Evolutionary conservation across 2,797 vertebrate species (phyloP).

Genomic region (Pseudochirops cupreus): DNA sequence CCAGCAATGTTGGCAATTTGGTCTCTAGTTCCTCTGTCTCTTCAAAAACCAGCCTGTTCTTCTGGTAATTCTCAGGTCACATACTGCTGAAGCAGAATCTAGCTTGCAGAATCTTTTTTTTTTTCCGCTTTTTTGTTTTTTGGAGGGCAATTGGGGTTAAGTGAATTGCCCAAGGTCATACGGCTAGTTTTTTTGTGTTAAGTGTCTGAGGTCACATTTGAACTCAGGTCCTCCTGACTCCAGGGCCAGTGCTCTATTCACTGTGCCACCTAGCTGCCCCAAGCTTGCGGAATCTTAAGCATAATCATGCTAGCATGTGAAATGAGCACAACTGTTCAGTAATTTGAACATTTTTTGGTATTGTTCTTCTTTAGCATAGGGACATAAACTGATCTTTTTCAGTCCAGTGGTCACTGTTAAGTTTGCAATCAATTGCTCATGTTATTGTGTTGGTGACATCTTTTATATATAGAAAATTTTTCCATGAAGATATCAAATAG

Average conservation of each 20-base stretch:
- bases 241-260: no score
- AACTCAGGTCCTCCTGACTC: no score
- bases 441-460: not conserved
- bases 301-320: not conserved
- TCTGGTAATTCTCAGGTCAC: no score
- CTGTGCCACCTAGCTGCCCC: no score
- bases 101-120: no score
- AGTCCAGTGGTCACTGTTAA: not conserved
- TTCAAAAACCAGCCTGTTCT: not conserved
- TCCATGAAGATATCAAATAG: not conserved
- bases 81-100: not conserved
- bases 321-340: not conserved
- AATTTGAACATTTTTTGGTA: not conserved
- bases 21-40: not conserved
- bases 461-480: not conserved
- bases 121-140: no score
- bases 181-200: no score
- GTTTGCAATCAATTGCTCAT: not conserved
- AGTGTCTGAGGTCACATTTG: no score
- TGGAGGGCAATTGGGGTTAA: no score
- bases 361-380: not conserved
- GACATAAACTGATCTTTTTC: not conserved
- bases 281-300: not conserved
- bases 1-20: not conserved
- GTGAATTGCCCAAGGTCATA: no score